These are phyloP conservation scores for Gopherus evgoodei DNA, from an alignment of 2,113 vertebrate genomes.

Conservation along the genomic window DNA sequence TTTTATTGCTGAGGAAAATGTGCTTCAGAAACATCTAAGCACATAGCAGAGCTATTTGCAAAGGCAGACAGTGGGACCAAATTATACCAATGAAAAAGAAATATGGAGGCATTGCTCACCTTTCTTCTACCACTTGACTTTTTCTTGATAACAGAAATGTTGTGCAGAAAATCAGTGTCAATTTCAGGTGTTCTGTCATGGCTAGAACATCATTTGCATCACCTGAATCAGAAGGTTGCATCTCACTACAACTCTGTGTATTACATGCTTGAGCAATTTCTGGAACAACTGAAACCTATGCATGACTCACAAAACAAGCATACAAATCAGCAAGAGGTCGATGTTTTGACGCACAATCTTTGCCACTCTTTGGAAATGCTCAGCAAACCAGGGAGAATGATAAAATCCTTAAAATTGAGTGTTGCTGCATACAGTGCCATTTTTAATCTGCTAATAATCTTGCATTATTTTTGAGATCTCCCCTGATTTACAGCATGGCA, in stretches of 20 bases:
- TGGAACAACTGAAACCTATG: not conserved
- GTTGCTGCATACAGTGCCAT: not conserved
- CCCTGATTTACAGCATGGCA: not conserved
- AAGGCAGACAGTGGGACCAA: not conserved
- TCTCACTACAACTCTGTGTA: not conserved
- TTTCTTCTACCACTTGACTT: not conserved
- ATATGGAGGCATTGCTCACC: not conserved
- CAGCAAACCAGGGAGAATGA: not conserved
- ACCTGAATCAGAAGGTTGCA: not conserved
- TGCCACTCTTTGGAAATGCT: not conserved
- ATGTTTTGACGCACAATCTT: not conserved
- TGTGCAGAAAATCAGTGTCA: not conserved
- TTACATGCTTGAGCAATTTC: not conserved
- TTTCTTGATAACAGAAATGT: not conserved
- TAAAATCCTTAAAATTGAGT: not conserved
- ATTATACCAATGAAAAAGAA: not conserved
- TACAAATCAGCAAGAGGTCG: not conserved
- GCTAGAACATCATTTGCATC: not conserved
- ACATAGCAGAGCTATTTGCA: not conserved
- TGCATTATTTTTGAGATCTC: slow-evolving; percentile 20
- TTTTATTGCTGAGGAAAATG: slow-evolving; percentile 16
- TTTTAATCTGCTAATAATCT: slow-evolving; percentile 14
- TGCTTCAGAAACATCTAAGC: not conserved
- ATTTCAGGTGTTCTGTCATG: not conserved
- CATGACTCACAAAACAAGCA: not conserved